Conservation (phyloP, 2,888 invertebrate genomes). For the Athetis lepigone region DNA sequence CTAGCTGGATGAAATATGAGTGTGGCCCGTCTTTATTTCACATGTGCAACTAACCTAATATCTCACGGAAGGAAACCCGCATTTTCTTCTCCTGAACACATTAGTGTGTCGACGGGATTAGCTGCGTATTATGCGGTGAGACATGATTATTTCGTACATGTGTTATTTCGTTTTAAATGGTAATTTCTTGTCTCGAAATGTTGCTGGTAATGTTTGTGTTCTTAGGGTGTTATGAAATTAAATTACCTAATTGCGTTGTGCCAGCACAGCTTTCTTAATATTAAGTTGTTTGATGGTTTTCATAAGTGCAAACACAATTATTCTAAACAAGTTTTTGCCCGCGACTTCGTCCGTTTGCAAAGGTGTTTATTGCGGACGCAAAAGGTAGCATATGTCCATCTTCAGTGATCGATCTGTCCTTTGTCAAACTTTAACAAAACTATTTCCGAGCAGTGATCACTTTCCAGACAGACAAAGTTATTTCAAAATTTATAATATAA, state of each 20-base stretch:
- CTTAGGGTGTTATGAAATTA: conserved; percentile 44
- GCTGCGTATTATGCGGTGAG: conserved; percentile 27
- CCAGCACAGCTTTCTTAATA: conserved; percentile 37
- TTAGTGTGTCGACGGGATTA: conserved; percentile 50
- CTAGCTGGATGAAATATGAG: conserved; percentile 71
- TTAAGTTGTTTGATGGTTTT: conserved; percentile 26
- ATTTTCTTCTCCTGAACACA: conserved; percentile 49
- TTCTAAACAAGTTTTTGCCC: background rate
- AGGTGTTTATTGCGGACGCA: no score
- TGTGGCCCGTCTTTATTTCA: conserved; percentile 67
- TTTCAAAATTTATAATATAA: no score
- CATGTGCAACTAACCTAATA: conserved; percentile 59
- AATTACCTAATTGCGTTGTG: conserved; percentile 40
- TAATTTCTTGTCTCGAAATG: conserved; percentile 48
- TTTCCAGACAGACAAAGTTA: no score
- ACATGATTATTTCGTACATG: conserved; percentile 55
- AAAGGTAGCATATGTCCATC: no score
- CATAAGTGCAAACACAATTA: conserved; percentile 1
- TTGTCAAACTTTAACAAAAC: no score
- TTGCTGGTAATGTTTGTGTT: conserved; percentile 43
- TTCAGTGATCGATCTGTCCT: no score
- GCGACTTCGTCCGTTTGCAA: no score
- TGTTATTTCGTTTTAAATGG: conserved; percentile 57
- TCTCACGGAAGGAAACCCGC: conserved; percentile 43
- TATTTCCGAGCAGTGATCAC: no score